Base-by-base conservation (phyloP, 2,888 invertebrate genomes). In the Drosophila percnosoma region DNA sequence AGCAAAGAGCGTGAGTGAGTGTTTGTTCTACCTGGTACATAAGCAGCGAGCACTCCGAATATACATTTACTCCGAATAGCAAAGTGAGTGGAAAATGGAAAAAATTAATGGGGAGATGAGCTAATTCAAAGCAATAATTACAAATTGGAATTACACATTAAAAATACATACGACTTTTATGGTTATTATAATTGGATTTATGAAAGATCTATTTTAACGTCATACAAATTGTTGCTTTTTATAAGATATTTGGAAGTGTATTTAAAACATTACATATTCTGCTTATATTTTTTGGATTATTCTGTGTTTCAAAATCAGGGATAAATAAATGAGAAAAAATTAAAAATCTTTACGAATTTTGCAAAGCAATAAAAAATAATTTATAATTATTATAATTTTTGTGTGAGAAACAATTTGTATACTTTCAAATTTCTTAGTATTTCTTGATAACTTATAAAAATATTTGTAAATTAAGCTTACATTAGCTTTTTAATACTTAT, bases 21-120 rank as follows among this genome's bases (percentile, higher is more conserved):
- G 21, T 58, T 49, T 49, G 48, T 61, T 70, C 55, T 60, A 34
- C 27, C 29, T 34, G 54, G 73, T 73, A 78, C 38, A 81, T 83
- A 83, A 58, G 66, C 67, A 49, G 63, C 42, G 54, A 49, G 59
- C 38, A 82, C 77, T 83, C 86, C 83, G 79, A 83, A 83, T 48
- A 52, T 53, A 21, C 24, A 62, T 55, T 55, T 64, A 86, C 79
- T 83, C 84, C 87, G 83, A 83, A 83, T 72, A 72, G 62, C 49
- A 40, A 48, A 36, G 54, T 55, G 51, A 51, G 48, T 55, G 64
- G 67, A 69, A 49, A 72, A 72, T 67, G 11, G 33, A 11, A 33
- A 1, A 33, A 11, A 33, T 64, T 75, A 52, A 27, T 18, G 40
- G 36, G 21, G 18, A 15, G 27, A 33, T 24, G 18, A 45, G 45